phyloP scores from a whole-genome alignment of 1,140 invertebrate genomes.

The Plectus sambesii region DNA sequence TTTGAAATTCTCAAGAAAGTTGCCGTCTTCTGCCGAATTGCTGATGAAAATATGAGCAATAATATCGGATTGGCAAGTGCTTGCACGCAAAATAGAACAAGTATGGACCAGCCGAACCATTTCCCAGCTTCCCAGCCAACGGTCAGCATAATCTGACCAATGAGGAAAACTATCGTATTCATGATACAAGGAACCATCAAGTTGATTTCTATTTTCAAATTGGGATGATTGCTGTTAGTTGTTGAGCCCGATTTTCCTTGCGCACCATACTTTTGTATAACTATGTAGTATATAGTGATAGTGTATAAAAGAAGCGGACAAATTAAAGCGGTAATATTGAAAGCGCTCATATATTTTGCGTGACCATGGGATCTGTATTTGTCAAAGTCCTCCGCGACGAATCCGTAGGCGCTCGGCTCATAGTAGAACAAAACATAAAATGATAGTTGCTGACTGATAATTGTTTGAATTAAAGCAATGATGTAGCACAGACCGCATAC shows the following conservation, averaged over 20 bases:
- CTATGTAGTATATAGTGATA: too few relatives aligned
- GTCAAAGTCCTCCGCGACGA: constrained; percentile 35
- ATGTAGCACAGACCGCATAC: constrained; percentile 28
- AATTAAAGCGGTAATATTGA: constrained; percentile 33
- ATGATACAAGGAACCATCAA: constrained; percentile 37
- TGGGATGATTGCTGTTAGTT: too few relatives aligned
- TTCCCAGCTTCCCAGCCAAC: constrained; percentile 36
- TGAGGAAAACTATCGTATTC: constrained; percentile 35
- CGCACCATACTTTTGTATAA: too few relatives aligned
- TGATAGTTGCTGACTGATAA: too few relatives aligned
- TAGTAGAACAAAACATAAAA: constrained; percentile 42
- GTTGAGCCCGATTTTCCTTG: too few relatives aligned
- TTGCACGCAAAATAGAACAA: constrained; percentile 31
- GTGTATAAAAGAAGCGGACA: constrained; percentile 36
- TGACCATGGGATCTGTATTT: constrained; percentile 35
- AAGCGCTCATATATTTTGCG: constrained; percentile 33
- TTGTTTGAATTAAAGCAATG: constrained; percentile 32
- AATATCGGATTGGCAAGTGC: constrained; percentile 37
- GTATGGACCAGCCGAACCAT: constrained; percentile 36
- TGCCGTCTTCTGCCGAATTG: constrained; percentile 21
- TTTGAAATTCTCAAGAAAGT: too few relatives aligned
- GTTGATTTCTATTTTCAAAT: too few relatives aligned
- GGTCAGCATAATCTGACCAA: constrained; percentile 37
- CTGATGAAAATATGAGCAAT: constrained; percentile 33
- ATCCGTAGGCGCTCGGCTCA: constrained; percentile 35